phyloP scores from a whole-genome alignment of 1,140 invertebrate species.

The Trichomalopsis sarcophagae region DNA sequence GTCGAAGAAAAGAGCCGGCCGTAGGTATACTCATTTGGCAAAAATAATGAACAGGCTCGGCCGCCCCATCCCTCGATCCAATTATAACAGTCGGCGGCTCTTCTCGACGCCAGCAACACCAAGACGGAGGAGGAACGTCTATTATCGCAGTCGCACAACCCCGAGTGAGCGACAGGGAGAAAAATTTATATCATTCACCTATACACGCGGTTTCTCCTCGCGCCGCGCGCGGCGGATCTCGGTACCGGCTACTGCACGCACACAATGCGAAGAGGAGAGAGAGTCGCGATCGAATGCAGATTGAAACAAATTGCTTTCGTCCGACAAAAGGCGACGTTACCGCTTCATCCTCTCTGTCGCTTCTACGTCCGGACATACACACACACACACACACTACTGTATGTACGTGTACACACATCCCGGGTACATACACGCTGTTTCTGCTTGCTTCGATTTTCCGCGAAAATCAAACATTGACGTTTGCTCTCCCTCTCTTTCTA shows the following conservation, averaged over 20 bases:
- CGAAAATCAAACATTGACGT: conserved; percentile 8
- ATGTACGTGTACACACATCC: not conserved
- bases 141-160: not conserved
- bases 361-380: not conserved
- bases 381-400: not conserved
- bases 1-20: not conserved
- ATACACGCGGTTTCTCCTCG: too few relatives aligned
- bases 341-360: not conserved
- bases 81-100: conserved; percentile 24
- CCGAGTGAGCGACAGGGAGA: not conserved
- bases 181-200: not conserved
- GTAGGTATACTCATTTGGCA: conserved; percentile 35
- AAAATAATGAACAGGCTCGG: conserved; percentile 26
- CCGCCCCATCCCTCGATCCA: not conserved
- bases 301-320: conserved; percentile 38
- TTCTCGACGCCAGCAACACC: not conserved
- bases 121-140: not conserved
- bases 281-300: conserved; percentile 12
- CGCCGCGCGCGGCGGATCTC: too few relatives aligned
- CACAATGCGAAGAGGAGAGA: not conserved
- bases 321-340: conserved; percentile 19
- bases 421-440: not conserved
- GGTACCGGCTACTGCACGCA: not conserved
- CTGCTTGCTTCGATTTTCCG: not conserved
- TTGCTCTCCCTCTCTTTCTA: not conserved